A percentile compares a stretch with the other conserved stretches of the same genome.
phyloP scores from a whole-genome alignment of 2,113 vertebrate species.

The Heloderma charlesbogerti region DNA sequence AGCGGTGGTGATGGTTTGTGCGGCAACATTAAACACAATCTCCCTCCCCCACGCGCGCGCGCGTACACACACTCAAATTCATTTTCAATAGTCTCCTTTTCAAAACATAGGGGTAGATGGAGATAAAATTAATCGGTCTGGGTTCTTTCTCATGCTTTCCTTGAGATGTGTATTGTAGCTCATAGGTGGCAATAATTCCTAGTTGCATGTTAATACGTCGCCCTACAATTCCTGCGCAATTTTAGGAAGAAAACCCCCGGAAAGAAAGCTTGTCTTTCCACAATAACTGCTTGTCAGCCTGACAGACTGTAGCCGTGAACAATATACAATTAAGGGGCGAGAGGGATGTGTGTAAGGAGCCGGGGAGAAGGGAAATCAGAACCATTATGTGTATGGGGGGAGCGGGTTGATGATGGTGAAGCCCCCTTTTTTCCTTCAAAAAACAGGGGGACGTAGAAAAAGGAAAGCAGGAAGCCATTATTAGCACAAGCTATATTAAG shows the following conservation, averaged over 20 bases:
- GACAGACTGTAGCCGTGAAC: constrained; percentile 63
- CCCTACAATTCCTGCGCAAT: constrained; percentile 52
- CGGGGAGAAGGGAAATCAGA: neutral
- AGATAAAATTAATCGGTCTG: neutral
- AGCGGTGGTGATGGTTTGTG: constrained; percentile 47
- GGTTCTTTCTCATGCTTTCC: constrained; percentile 39
- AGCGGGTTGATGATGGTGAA: neutral
- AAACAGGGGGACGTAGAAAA: constrained; percentile 48
- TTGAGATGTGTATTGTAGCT: constrained; percentile 41
- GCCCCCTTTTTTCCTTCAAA: neutral
- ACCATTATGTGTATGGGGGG: constrained; percentile 8
- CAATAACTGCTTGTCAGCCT: constrained; percentile 51
- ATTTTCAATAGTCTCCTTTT: constrained; percentile 13
- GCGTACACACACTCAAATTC: no score
- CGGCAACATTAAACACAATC: neutral
- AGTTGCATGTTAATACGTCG: constrained; percentile 45
- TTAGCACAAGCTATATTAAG: constrained; percentile 92
- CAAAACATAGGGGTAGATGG: constrained; percentile 10
- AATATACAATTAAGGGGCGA: constrained; percentile 47
- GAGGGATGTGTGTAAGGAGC: neutral
- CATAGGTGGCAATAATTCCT: constrained; percentile 61
- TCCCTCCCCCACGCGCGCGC: neutral
- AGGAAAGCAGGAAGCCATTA: constrained; percentile 84
- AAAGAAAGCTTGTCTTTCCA: constrained; percentile 58
- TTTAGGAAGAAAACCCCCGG: constrained; percentile 50